Conservation (phyloP, 2,113 vertebrate genomes). For the Oenanthe melanoleuca region DNA sequence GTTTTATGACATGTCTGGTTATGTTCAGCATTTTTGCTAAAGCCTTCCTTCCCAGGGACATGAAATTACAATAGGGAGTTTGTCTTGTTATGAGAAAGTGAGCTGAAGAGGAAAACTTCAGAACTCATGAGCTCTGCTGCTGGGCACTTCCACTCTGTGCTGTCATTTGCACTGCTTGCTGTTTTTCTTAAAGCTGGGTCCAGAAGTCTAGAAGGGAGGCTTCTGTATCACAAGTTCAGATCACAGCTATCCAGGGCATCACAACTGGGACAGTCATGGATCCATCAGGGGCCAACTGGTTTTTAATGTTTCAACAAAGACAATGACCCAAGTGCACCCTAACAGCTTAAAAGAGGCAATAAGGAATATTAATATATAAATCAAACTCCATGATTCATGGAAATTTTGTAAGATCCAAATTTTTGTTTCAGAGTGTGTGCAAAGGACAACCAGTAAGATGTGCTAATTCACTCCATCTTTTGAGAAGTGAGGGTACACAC, state of each 20-base stretch:
- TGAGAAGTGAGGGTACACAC: background rate
- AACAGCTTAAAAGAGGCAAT: background rate
- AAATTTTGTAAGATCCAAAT: background rate
- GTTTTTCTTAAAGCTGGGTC: background rate
- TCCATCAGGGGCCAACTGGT: fast-evolving
- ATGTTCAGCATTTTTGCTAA: background rate
- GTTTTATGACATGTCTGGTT: conserved; percentile 31
- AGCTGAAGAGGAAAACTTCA: background rate
- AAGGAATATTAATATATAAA: background rate
- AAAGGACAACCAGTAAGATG: background rate
- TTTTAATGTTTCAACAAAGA: background rate
- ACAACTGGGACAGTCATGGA: background rate
- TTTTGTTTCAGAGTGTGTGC: background rate
- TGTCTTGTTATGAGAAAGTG: background rate
- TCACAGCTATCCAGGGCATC: background rate
- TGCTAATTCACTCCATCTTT: background rate
- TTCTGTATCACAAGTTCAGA: background rate
- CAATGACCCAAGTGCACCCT: background rate
- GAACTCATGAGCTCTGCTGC: background rate
- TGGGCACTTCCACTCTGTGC: background rate
- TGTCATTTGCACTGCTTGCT: background rate
- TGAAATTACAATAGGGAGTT: background rate
- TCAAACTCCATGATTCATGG: background rate
- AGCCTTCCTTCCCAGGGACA: background rate
- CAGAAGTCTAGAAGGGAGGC: background rate